Base-by-base conservation (phyloP, 2,113 vertebrate species). In the Uropsilus gracilis region DNA sequence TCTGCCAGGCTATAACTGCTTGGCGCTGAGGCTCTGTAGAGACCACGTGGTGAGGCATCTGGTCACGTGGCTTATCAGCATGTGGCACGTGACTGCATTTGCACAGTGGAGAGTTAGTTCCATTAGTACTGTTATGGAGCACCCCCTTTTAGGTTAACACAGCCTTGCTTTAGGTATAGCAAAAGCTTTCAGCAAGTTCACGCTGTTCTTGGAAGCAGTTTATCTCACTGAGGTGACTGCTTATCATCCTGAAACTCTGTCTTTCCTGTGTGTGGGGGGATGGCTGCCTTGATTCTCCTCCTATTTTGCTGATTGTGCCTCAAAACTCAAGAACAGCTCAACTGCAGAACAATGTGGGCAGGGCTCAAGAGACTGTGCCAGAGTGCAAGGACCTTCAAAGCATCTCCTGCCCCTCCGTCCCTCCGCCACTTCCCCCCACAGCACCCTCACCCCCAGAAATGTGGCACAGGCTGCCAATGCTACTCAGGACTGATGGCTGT, bases 141-240 rank as follows among this genome's bases (percentile, higher is more conserved):
- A 69, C 9, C 44, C 22, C 16, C 30, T 75, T 73, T 68, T 77
- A 68, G 46, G 34, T 20, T 7, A 44, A 86, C 55, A 46, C 53
- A 39, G 53, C 92, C 57, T 73, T 55, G 66, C 61, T 44, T 86
- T 48, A 90, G 77, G 55, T 75, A 61, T 34, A 42, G 14, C 50
- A 84, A 69, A n/a, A 59, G 44, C 53, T 68, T 53, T 88, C 18
- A 59, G 55, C 88, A 92, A 89, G 63, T 92, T 94, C 34, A 75
- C 6, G 42, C 34, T 82, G 57, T 53, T 94, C 42, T 66, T 71
- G 73, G 75, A 93, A 72, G 64, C 34, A n/a, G 34, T 89, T 76
- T 64, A 55, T 44, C 34, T 90, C 68, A 66, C 42, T 39, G 57
- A 90, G 37, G 16, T 69, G 28, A 78, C 85, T 66, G 18, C 6